Evolutionary conservation across 2,888 invertebrate genomes (phyloP), one percentile per base, ranked within the genome.

Genomic region (Lamellibrachia satsuma): DNA sequence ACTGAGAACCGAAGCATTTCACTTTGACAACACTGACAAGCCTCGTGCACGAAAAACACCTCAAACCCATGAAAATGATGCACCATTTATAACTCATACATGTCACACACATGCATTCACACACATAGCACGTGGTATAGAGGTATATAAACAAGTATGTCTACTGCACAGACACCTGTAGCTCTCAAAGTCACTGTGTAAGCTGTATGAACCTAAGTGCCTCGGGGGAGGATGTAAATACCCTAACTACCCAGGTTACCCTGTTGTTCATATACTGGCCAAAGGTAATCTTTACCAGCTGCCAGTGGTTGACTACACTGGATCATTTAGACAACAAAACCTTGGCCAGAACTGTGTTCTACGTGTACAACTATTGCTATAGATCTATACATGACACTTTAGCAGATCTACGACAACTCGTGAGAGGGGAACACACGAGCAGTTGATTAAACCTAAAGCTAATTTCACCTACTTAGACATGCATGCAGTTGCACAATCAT

Each of bases 11-110:
- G 0, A 75, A 75, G n/a, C 75, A 75, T 22, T 75, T 75, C 75
- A 75, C 75, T 75, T 75, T 75, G n/a, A 75, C 75, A n/a, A 75
- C 22, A 75, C 75, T n/a, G n/a, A 75, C 75, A 75, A 75, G 75
- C 75, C 75, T 75, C 15, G 75, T 75, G 75, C 75, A 75, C 22
- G 75, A 22, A 75, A 75, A 75, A 75, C 75, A 4, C n/a, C 75
- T 75, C 75, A 75, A 75, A 75, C 75, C 75, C 15, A 75, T 75
- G 75, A 15, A 75, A 15, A 22, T 22, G 75, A 75, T 75, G 75
- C n/a, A 75, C 75, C 15, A 75, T 75, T 75, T 75, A 15, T 75
- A 22, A 75, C 75, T 75, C 22, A 75, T 75, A 75, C 75, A 75
- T n/a, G 6, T 75, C 75, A 75, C 75, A 75, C 75, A 75, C 22